Evolutionary conservation across 1,140 invertebrate species (phyloP).

Genomic region (Oryctes rhinoceros): DNA sequence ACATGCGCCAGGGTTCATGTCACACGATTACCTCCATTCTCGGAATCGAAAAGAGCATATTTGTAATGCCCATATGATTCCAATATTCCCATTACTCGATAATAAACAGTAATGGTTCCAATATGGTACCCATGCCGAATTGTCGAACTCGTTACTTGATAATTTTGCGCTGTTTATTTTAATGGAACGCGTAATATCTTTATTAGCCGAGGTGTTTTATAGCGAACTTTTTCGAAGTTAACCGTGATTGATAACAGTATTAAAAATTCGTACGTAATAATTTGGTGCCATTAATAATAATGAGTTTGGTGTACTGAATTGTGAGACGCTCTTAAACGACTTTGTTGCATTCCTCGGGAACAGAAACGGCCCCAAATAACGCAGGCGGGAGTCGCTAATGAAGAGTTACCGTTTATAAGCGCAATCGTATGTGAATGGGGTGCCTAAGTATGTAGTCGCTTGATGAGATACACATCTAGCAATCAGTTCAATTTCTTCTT

Average conservation of each 20-base stretch:
- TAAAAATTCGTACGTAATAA: not conserved
- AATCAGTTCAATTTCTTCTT: not conserved
- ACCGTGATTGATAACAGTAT: not conserved
- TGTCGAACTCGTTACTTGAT: not conserved
- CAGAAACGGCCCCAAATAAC: not conserved
- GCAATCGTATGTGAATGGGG: not conserved
- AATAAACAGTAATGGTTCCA: not conserved
- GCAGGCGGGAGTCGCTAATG: not conserved
- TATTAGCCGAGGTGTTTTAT: not conserved
- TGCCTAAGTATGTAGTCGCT: not conserved
- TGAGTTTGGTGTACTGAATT: not conserved
- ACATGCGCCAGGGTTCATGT: no score
- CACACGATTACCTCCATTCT: no score
- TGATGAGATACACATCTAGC: not conserved
- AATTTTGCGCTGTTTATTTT: not conserved
- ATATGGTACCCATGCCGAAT: not conserved
- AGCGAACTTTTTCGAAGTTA: not conserved
- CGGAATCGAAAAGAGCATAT: no score
- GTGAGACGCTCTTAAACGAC: not conserved
- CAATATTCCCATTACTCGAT: not conserved
- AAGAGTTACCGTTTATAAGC: not conserved
- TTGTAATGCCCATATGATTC: no score
- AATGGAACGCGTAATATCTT: not conserved
- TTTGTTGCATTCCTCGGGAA: not conserved
- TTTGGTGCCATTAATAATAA: conserved; percentile 6